Base-by-base conservation (phyloP, 1,140 invertebrate genomes). In the Andricus grossulariae region DNA sequence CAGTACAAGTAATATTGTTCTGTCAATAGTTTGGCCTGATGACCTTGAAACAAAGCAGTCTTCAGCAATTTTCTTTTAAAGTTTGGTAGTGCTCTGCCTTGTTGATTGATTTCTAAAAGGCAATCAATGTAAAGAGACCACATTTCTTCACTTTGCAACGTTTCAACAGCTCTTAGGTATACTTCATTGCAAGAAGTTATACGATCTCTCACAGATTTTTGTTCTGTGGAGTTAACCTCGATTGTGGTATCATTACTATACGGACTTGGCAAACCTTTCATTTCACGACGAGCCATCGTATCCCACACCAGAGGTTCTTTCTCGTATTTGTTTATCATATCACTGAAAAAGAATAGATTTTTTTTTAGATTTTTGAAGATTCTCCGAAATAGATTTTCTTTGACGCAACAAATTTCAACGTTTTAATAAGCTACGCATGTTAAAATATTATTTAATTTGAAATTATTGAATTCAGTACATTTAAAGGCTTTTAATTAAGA, bases 1-100 rank as follows among this genome's bases (percentile, higher is more conserved):
- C 92, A 93, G 51, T 90, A 75, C 32, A 92, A 84, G 80, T 93
- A 93, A 87, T 93, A 90, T 78, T 92, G 90, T 83, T 93, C 92
- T 25, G 81, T 85, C 10, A 93, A 84, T 75, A 92, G 90, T 71
- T 85, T 87, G 7, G 88, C 85, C 77, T 89, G 83, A 78, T 93
- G 90, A 15, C 88, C 92, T 72, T 91, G 90, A 0, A 83, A 74
- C 8, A 93, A 82, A 49, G 91, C 92, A 80, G 85, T 88, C 81
- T 86, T 90, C 32, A 93, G 79, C 39, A 93, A 82, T 66, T 93
- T 92, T 71, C 84, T 87, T 80, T 92, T 93, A 49, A 90, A 92
- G 79, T 90, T 91, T 16, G 91, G 91, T 7, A 92, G 76, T 12
- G 76, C 54, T 25, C 82, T 74, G 4, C 72, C 19, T 73, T 92